These are phyloP conservation scores for Spheniscus humboldti DNA, from an alignment of 2,797 vertebrate genomes.

Conservation along the genomic window DNA sequence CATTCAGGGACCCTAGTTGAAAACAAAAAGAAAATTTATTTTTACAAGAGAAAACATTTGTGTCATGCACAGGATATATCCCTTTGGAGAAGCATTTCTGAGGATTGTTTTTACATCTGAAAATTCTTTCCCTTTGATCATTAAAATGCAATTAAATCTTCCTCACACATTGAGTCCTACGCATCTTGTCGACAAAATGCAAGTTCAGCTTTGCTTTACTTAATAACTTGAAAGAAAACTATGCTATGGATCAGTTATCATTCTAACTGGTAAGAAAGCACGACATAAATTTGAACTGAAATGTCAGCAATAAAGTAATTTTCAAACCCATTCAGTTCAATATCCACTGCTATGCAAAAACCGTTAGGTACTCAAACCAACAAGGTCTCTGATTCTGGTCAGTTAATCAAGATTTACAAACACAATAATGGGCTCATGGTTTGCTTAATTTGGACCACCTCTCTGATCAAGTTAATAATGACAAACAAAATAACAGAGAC, in stretches of 20 bases:
- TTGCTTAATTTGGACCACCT: neutral
- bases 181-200: neutral
- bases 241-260: neutral
- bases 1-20: neutral
- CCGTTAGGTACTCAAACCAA: neutral
- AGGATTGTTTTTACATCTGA: neutral
- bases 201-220: neutral
- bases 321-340: neutral
- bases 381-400: neutral
- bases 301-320: neutral
- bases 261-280: neutral
- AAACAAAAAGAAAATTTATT: neutral
- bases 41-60: neutral
- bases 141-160: neutral
- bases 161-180: neutral
- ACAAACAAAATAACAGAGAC: neutral
- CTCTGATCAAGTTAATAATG: neutral
- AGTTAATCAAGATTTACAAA: neutral
- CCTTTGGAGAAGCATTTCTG: neutral
- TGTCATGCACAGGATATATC: neutral
- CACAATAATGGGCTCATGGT: neutral
- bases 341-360: neutral
- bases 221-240: neutral
- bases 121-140: neutral
- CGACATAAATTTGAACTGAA: neutral